Percentiles rank a stretch among this genome's conserved stretches.
phyloP scores from a whole-genome alignment of 2,888 invertebrate genomes.

The Oxystoma pomonae region DNA sequence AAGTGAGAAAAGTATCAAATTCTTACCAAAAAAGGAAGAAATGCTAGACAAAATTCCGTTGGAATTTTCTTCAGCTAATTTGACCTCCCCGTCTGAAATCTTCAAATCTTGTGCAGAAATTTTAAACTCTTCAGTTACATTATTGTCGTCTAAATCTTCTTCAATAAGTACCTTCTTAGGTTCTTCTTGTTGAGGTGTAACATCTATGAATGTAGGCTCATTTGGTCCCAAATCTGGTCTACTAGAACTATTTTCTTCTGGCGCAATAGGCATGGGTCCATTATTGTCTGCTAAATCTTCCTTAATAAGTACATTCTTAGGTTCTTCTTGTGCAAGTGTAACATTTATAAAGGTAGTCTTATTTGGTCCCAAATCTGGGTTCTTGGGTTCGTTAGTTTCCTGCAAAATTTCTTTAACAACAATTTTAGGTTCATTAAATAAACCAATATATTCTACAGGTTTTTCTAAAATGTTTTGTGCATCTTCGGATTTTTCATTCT shows the following conservation, averaged over 20 bases:
- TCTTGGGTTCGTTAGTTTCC: too few species aligned
- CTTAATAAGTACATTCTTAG: neutral
- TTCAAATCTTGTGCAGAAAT: too few species aligned
- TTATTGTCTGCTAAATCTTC: too few species aligned
- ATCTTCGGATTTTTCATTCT: slow-evolving; percentile 4
- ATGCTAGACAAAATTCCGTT: slow-evolving; percentile 11
- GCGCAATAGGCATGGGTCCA: neutral
- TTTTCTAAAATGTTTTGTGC: neutral
- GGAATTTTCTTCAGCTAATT: neutral
- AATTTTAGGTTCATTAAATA: too few species aligned
- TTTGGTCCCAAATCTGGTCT: neutral
- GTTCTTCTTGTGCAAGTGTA: too few species aligned
- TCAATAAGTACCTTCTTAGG: slow-evolving; percentile 6
- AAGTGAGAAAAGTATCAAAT: too few species aligned
- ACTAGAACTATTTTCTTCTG: neutral
- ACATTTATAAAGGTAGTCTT: too few species aligned
- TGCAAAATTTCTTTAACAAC: too few species aligned
- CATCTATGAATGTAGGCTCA: neutral
- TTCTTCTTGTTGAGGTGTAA: slow-evolving; percentile 9
- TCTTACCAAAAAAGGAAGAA: slow-evolving; percentile 8
- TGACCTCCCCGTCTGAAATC: neutral
- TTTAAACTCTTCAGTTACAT: too few species aligned
- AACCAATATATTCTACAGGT: too few species aligned
- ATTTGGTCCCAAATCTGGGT: too few species aligned
- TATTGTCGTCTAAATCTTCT: too few species aligned